Conservation (phyloP, 2,113 vertebrate species). For the Phylloscopus whistleri region DNA sequence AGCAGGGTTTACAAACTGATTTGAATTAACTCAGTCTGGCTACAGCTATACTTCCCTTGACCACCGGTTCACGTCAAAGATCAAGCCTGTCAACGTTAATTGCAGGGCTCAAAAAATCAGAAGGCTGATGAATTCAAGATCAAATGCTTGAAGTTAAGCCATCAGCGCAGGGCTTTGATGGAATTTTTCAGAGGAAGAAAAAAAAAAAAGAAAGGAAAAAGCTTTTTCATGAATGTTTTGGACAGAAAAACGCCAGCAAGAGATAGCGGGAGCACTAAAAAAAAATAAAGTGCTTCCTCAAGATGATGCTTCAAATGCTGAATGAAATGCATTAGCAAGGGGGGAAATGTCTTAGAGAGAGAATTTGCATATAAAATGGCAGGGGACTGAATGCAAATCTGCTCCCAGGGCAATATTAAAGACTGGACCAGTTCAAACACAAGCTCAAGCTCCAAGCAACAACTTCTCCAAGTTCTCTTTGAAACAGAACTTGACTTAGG, state of each 20-base stretch:
- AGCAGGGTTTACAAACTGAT: neutral
- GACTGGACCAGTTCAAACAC: neutral
- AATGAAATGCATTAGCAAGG: neutral
- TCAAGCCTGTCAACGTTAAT: neutral
- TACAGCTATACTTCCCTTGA: neutral
- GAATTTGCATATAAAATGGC: conserved; percentile 33
- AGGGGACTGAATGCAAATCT: conserved; percentile 1
- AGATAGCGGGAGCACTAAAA: neutral
- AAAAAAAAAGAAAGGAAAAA: neutral
- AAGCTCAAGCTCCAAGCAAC: neutral
- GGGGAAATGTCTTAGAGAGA: neutral
- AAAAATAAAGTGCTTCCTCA: neutral
- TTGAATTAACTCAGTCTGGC: neutral
- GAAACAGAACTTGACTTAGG: neutral
- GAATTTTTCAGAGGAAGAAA: neutral
- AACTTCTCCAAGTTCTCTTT: neutral
- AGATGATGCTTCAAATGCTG: conserved; percentile 4
- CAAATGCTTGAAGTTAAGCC: conserved; percentile 14
- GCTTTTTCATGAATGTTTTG: neutral
- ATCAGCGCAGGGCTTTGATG: neutral
- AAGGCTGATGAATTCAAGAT: conserved; percentile 9
- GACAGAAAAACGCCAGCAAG: neutral
- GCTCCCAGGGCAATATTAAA: neutral
- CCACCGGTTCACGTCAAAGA: neutral
- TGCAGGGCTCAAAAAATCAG: conserved; percentile 1